These are phyloP conservation scores for Nomada ferruginata DNA, from an alignment of 2,888 invertebrate genomes.

Conservation along the genomic window DNA sequence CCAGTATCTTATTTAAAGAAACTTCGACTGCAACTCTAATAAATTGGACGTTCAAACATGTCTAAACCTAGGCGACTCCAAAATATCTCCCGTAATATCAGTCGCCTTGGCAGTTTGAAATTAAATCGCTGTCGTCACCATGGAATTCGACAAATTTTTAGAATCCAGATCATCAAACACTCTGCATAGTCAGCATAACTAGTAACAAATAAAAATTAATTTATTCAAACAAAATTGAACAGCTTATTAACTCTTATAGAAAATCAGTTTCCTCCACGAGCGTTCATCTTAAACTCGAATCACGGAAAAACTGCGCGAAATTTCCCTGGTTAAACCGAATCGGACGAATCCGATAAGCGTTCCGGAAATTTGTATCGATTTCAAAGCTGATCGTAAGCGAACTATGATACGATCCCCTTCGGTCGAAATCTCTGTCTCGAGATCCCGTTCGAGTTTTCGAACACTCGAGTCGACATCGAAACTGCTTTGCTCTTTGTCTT, in stretches of 20 bases:
- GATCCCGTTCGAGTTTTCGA: conserved; percentile 7
- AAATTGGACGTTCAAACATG: conserved; percentile 8
- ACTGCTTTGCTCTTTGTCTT: not conserved
- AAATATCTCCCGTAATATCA: not conserved
- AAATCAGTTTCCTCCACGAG: not conserved
- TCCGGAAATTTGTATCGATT: conserved; percentile 25
- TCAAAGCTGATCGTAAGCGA: not conserved
- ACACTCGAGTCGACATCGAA: not conserved
- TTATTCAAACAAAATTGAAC: no score
- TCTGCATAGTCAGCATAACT: no score
- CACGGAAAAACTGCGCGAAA: not conserved
- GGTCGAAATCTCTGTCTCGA: not conserved
- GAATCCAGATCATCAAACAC: no score
- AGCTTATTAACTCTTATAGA: no score
- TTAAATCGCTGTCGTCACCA: not conserved
- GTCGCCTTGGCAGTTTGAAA: not conserved
- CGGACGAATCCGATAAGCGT: not conserved
- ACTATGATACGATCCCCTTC: not conserved
- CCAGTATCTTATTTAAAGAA: conserved; percentile 3
- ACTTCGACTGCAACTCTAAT: not conserved
- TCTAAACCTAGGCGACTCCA: not conserved
- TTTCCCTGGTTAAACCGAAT: not conserved
- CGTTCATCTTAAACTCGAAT: not conserved
- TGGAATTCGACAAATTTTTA: no score
- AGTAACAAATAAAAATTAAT: no score